Percentiles rank a stretch among this genome's conserved stretches.
Conservation (phyloP, 2,888 invertebrate genomes). For the Hydrotaea cyrtoneurina region DNA sequence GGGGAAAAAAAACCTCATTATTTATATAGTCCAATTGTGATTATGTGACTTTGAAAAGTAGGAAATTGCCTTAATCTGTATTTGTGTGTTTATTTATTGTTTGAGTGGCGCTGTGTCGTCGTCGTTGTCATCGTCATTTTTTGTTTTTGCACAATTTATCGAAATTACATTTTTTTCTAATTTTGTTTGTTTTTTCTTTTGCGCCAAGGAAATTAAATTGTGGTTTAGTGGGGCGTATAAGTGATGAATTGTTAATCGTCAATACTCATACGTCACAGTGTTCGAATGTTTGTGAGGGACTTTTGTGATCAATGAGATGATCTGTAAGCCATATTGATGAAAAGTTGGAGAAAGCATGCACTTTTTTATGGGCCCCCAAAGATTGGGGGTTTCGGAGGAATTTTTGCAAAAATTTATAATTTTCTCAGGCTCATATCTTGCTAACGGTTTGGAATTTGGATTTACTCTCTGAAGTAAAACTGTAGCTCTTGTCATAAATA, state of each 20-base stretch:
- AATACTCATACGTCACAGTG: constrained; percentile 32
- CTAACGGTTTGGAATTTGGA: too few species aligned
- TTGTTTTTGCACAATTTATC: background rate
- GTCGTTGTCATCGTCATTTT: background rate
- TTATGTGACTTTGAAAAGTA: background rate
- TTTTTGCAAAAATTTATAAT: too few species aligned
- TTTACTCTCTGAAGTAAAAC: too few species aligned
- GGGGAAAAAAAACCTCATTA: background rate
- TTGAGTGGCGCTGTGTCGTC: background rate
- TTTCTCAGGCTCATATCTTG: too few species aligned
- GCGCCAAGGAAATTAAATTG: background rate
- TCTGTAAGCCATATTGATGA: too few species aligned
- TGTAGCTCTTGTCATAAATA: too few species aligned
- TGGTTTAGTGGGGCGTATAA: constrained; percentile 23
- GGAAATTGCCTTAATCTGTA: constrained; percentile 15
- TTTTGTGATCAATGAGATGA: too few species aligned
- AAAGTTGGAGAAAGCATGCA: too few species aligned
- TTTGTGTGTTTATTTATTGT: constrained; percentile 4
- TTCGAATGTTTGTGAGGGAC: background rate
- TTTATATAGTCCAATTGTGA: constrained; percentile 6
- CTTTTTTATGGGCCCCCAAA: too few species aligned
- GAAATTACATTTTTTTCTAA: background rate
- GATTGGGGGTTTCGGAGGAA: too few species aligned
- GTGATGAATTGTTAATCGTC: background rate
- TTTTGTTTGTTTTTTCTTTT: constrained; percentile 1